These are phyloP conservation scores for Periphyllus acericola DNA, from an alignment of 2,888 invertebrate genomes.

Conservation along the genomic window DNA sequence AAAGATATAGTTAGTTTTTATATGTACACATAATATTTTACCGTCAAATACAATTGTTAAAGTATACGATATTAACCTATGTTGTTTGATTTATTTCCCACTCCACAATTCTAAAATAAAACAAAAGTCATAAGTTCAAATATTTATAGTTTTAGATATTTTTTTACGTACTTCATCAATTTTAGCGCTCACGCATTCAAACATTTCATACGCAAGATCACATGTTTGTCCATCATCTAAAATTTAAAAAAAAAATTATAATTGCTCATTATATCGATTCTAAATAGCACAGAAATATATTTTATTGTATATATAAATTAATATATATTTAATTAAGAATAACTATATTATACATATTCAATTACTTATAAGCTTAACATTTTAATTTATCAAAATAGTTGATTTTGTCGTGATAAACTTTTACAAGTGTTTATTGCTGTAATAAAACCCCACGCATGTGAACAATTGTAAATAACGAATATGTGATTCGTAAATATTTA, in stretches of 20 bases:
- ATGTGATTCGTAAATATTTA: too few relatives aligned
- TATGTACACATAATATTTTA: conserved; percentile 30
- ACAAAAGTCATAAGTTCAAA: not conserved
- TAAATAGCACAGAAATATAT: not conserved
- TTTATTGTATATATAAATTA: not conserved
- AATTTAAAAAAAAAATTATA: conserved; percentile 65
- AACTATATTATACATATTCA: too few relatives aligned
- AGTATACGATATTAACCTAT: not conserved
- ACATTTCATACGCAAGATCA: conserved; percentile 80
- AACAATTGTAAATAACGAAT: too few relatives aligned
- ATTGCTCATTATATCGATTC: not conserved
- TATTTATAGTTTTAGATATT: not conserved
- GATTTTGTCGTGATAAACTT: too few relatives aligned
- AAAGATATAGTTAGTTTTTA: not conserved
- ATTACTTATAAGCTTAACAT: too few relatives aligned
- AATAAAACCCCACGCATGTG: too few relatives aligned
- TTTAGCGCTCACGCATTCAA: conserved; percentile 82
- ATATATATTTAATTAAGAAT: not conserved
- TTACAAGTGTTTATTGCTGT: too few relatives aligned
- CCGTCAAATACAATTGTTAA: not conserved
- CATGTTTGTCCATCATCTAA: conserved; percentile 78
- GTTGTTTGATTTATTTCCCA: not conserved
- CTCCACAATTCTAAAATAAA: conserved; percentile 51
- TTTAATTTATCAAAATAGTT: too few relatives aligned
- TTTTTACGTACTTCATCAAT: conserved; percentile 71